Base-by-base conservation (phyloP, 2,797 vertebrate genomes). In the Iguana delicatissima region DNA sequence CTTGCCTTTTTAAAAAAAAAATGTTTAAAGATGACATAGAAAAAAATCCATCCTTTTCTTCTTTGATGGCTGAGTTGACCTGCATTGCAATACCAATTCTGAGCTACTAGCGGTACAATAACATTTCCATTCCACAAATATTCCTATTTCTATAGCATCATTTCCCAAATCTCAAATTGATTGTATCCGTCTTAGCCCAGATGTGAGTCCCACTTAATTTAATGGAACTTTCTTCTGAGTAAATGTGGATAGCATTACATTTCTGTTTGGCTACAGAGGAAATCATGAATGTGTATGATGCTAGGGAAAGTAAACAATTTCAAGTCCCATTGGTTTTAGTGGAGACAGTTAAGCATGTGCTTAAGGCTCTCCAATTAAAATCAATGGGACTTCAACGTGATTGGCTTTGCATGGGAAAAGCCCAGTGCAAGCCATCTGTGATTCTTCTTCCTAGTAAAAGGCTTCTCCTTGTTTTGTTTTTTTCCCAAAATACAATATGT, bases 291-390 rank as follows among this genome's bases (percentile, higher is more conserved):
- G 85, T 57, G n/a, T 38, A 38, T 74, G 52, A 42, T 86, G n/a
- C 8, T 38, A 18, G 10, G 32, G 22, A 86, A 86, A 86, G 85
- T 88, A 72, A 38, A 50, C 46, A 81, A 88, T 88, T 88, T 72
- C 80, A 88, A 88, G 77, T 72, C n/a, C n/a, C 77, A 81, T 29
- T 81, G 62, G 24, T 88, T 80, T 81, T 55, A 81, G 46, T 69
- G 8, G 86, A 81, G n/a, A 55, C 62, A 88, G 46, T 88, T 88
- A 81, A 81, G 62, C 77, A 88, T 26, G 64, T 81, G n/a, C 77
- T 88, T 88, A 88, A 38, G 69, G 32, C 46, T 69, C 46, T 55
- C 14, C 46, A 88, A 72, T 88, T 88, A 80, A 72, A 81, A 80
- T 69, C 76, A 87, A 69, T 87, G 59, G 59, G 62, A 80, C 59